Base-by-base conservation (phyloP, 2,113 vertebrate genomes). In the Indicator indicator region DNA sequence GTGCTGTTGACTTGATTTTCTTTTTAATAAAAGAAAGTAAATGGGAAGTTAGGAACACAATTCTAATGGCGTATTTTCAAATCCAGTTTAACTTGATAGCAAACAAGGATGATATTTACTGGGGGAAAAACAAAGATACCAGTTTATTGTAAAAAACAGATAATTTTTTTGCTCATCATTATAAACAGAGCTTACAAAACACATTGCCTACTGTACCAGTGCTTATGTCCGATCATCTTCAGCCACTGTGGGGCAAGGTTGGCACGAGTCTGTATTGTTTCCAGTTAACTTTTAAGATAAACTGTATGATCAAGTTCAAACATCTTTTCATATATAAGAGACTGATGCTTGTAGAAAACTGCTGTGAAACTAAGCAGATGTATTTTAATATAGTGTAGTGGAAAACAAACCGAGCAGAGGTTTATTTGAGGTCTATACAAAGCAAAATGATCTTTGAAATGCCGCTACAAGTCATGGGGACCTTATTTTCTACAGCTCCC, bases 1-100 rank as follows among this genome's bases (percentile, higher is more conserved):
- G 5, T 69, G n/a, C 26, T 71, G 44, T 83, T 48, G 46, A 48
- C 46, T 48, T 83, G 44, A 30, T 79, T 69, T 89, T 13, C 38
- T 55, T 82, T 94, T 67, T 21, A 77, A 33, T 54, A 79, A 81
- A 85, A 93, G 18, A 83, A 89, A 71, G 21, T 68, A 79, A 16
- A 65, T 18, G 24, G 67, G 52, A 91, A 68, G 16, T 40, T 74
- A 3, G 9, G 24, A 92, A 84, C 50, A 71, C 21, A 95, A 87
- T 54, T 3, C n/a, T 85, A 59, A 73, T 9, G 17, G 40, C 42
- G 74, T 93, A 40, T 62, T 88, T 96, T 94, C 74, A 65, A 75
- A 63, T 82, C 71, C 38, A 56, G 14, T 50, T 91, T 73, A 79
- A 48, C 40, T 44, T 73, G 30, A 85, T 12, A 71, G 19, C 21